Base-by-base conservation (phyloP, 2,113 vertebrate species). In the Tinamus guttatus region DNA sequence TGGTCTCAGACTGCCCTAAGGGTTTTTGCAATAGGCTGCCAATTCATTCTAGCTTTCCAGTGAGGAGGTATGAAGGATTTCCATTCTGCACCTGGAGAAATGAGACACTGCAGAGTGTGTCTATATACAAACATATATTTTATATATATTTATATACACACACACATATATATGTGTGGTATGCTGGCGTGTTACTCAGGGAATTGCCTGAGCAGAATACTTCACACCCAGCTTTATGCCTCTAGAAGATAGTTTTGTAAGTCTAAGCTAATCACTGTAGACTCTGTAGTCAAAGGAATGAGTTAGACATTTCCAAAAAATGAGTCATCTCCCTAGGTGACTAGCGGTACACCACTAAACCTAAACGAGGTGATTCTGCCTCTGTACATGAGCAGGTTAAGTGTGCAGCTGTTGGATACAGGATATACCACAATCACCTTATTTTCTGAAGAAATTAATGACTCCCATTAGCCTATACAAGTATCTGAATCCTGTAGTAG, bases 151-250 rank as follows among this genome's bases (percentile, higher is more conserved):
- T 49, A 22, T 49, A 49, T 20, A 49, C 21, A 49, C 49, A 49
- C 49, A 49, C 21, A 49, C 21, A 22, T 54, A 54, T 54, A 54
- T 28, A 54, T 28, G 52, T 30, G 32, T 18, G 32, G 32, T 58
- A 85, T n/a, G 24, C 2, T 56, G 73, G 4, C 1, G 0, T 34
- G 32, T 60, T 25, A 2, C 25, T 52, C 0, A 0, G 9, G 14
- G 11, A 21, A 51, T 40, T 27, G 40, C 40, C 16, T 7, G 18
- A 20, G 52, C 45, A 11, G 20, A 71, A 81, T 45, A 28, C 25
- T 87, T 91, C 58, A 21, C 32, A 28, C 5, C 1, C 8, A 64
- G 17, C 4, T 74, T 62, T 65, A 15, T 36, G 32, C 9, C 40
- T 15, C 16, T 78, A 0, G 0, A 16, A 64, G 54, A 25, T 24